Evolutionary conservation across 2,888 invertebrate genomes (phyloP).

Genomic region (Drosophila histrio): DNA sequence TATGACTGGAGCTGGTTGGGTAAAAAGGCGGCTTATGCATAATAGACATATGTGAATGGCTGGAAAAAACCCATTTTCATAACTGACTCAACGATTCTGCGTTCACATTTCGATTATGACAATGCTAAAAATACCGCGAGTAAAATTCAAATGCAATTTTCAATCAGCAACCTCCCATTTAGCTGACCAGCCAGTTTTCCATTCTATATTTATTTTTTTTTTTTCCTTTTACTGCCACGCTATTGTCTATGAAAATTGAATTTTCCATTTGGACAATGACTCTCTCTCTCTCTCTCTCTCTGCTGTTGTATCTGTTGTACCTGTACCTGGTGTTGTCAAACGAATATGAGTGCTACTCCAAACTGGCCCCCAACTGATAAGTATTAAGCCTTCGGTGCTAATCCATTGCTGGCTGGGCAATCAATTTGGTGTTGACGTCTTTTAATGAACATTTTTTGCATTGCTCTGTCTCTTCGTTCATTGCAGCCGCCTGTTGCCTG

Average conservation of each 20-base stretch:
- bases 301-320: background rate
- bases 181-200: constrained; percentile 41
- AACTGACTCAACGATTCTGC: constrained; percentile 54
- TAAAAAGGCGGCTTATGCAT: constrained; percentile 54
- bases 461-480: constrained; percentile 1
- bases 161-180: constrained; percentile 44
- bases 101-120: constrained; percentile 65
- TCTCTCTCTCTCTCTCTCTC: background rate
- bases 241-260: constrained; percentile 68
- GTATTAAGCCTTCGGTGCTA: constrained; percentile 68
- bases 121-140: constrained; percentile 68
- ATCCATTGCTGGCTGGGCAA: constrained; percentile 64
- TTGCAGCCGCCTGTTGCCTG: constrained; percentile 50
- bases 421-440: constrained; percentile 61
- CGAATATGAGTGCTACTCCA: constrained; percentile 2
- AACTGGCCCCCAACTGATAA: constrained; percentile 56
- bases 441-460: constrained; percentile 59
- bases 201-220: constrained; percentile 1
- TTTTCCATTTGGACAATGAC: constrained; percentile 53
- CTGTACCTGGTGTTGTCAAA: constrained; percentile 1
- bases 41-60: constrained; percentile 59
- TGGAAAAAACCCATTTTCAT: constrained; percentile 46
- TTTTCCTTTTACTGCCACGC: background rate
- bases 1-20: constrained; percentile 28
- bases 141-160: constrained; percentile 61